These are phyloP conservation scores for Tiphia femorata DNA, from an alignment of 2,888 invertebrate genomes.

Conservation along the genomic window DNA sequence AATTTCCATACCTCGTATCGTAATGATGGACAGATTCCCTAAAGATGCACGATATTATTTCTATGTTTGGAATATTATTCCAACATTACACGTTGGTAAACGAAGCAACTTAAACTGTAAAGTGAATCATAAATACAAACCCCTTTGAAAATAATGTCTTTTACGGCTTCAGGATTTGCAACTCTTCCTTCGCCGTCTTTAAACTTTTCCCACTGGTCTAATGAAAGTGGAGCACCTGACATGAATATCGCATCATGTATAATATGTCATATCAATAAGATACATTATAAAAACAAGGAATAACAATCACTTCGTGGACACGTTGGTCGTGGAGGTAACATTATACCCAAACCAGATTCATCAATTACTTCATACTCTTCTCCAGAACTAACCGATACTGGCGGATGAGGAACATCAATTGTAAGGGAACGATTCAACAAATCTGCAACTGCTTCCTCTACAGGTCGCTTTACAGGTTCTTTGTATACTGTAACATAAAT, in stretches of 20 bases:
- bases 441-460: slow-evolving; percentile 76
- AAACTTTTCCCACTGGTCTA: slow-evolving; percentile 85
- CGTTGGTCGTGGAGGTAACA: slow-evolving; percentile 78
- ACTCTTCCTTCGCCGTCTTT: slow-evolving; percentile 87
- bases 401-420: slow-evolving; percentile 49
- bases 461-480: slow-evolving; percentile 74
- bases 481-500: slow-evolving; percentile 71
- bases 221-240: slow-evolving; percentile 79
- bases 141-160: slow-evolving; percentile 91
- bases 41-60: too few relatives aligned
- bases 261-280: neutral
- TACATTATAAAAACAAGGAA: neutral
- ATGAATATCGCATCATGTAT: slow-evolving; percentile 6
- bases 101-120: too few relatives aligned
- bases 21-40: slow-evolving; percentile 85
- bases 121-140: slow-evolving; percentile 71
- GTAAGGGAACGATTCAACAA: slow-evolving; percentile 71
- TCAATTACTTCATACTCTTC: slow-evolving; percentile 82
- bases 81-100: neutral
- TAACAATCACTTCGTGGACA: slow-evolving; percentile 60
- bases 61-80: slow-evolving; percentile 4
- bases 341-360: slow-evolving; percentile 70
- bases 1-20: slow-evolving; percentile 95
- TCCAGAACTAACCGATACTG: slow-evolving; percentile 70
- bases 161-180: slow-evolving; percentile 81